Percentiles rank a stretch among this genome's conserved stretches.
phyloP scores from a whole-genome alignment of 2,797 vertebrate species.

The Sebastes minor region DNA sequence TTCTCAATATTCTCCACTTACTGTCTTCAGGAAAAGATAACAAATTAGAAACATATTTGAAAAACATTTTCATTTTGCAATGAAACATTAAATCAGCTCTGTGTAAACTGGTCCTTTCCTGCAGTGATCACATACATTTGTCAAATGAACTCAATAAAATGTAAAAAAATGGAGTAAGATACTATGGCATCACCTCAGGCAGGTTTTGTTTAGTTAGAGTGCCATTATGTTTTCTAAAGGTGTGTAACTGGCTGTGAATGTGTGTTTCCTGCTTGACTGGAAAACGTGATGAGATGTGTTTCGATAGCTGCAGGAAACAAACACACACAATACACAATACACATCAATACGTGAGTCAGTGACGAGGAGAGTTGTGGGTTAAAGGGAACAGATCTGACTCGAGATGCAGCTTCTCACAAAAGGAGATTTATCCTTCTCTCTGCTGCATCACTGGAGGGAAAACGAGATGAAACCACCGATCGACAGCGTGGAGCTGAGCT shows the following conservation, averaged over 20 bases:
- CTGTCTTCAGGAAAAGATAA: background rate
- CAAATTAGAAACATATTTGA: background rate
- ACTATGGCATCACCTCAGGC: background rate
- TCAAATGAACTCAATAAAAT: background rate
- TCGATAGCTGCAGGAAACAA: background rate
- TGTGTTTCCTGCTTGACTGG: background rate
- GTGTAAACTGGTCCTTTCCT: background rate
- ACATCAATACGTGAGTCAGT: background rate
- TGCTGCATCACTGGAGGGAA: background rate
- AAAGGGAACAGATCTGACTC: background rate
- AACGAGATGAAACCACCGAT: slow-evolving; percentile 7
- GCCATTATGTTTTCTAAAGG: background rate
- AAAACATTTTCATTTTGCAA: background rate
- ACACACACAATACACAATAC: no score
- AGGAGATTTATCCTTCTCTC: background rate
- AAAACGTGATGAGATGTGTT: background rate
- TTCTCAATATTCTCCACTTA: background rate
- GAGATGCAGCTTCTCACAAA: background rate
- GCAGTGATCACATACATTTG: background rate
- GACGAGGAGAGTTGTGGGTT: background rate
- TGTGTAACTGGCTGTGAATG: no score
- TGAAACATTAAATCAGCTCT: no score
- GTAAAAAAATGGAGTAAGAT: background rate
- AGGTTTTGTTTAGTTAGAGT: background rate
- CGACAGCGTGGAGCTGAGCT: background rate